Conservation (phyloP, 2,113 vertebrate species). For the Macaca fascicularis region DNA sequence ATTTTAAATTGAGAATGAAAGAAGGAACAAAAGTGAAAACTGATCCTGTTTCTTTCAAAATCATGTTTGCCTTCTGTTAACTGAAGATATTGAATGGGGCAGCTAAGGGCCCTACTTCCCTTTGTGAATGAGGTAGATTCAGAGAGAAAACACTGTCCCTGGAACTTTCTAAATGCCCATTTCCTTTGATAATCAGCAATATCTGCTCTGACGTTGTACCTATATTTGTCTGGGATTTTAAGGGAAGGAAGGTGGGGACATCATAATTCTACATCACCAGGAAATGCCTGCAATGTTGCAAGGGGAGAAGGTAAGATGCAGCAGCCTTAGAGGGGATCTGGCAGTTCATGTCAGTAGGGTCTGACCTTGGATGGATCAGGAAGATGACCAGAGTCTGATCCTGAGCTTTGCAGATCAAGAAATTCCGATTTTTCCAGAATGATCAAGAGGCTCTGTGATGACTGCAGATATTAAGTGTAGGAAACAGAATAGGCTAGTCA, state of each 20-base stretch:
- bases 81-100: not conserved
- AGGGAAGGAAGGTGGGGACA: not conserved
- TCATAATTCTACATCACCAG: not conserved
- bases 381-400: not conserved
- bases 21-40: not conserved
- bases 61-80: not conserved
- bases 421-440: not conserved
- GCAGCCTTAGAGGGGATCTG: not conserved
- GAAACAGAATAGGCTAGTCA: not conserved
- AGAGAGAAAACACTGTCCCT: not conserved
- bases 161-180: not conserved
- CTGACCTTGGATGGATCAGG: not conserved
- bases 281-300: not conserved
- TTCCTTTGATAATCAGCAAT: not conserved
- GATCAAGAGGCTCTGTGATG: not conserved
- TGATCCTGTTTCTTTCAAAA: conserved; percentile 9
- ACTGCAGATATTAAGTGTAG: not conserved
- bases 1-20: not conserved
- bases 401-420: not conserved
- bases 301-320: not conserved
- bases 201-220: not conserved
- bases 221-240: not conserved
- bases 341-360: not conserved
- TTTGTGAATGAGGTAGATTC: not conserved
- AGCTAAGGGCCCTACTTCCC: not conserved